Evolutionary conservation across 2,797 vertebrate genomes (phyloP).

Genomic region (Sebastolobus alascanus): DNA sequence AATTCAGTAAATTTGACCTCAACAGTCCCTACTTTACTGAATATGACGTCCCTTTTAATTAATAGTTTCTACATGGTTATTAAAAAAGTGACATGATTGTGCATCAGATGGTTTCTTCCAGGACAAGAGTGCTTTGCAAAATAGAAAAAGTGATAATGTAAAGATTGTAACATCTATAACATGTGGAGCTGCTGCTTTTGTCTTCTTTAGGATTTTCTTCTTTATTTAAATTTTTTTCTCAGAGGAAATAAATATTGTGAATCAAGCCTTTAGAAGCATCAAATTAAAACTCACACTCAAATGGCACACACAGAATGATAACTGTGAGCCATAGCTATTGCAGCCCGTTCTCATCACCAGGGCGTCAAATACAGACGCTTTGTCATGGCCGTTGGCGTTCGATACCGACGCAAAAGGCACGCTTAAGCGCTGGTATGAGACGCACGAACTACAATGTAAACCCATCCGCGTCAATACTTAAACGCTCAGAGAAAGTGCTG

Average conservation of each 20-base stretch:
- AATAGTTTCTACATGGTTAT: fast-evolving
- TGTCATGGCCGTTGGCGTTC: fast-evolving
- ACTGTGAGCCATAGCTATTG: background rate
- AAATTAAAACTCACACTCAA: background rate
- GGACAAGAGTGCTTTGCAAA: no score
- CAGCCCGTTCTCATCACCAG: no score
- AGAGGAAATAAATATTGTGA: background rate
- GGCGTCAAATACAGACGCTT: fast-evolving
- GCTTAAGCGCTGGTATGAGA: no score
- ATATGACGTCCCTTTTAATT: background rate
- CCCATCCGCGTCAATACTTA: no score
- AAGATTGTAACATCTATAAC: background rate
- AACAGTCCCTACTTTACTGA: background rate
- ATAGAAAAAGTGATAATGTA: no score
- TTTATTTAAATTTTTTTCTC: background rate
- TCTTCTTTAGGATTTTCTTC: background rate
- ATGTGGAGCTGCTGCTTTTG: background rate
- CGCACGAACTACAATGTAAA: no score
- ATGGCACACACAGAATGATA: background rate
- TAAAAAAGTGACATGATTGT: no score
- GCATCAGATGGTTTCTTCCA: no score
- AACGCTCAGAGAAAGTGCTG: no score
- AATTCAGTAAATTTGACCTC: fast-evolving
- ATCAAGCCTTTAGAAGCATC: background rate
- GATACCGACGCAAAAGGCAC: no score